These are phyloP conservation scores for Dicyrtomina minuta DNA, from an alignment of 2,888 invertebrate species.

Conservation along the genomic window DNA sequence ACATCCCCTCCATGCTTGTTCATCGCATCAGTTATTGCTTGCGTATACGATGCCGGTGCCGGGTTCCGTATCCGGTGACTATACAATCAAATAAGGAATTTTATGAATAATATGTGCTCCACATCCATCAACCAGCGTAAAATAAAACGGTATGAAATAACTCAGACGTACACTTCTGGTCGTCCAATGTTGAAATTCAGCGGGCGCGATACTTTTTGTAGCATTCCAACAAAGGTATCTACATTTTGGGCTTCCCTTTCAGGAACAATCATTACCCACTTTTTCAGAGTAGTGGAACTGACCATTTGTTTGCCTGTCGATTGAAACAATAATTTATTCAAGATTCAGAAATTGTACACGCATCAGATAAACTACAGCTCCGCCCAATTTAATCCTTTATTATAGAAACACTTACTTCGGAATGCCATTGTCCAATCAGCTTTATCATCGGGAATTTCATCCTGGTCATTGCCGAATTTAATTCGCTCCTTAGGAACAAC, in stretches of 20 bases:
- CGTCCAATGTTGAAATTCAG: slow-evolving; percentile 41
- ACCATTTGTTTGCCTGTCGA: slow-evolving; percentile 7
- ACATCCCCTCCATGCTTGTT: slow-evolving; percentile 2
- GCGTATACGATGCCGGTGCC: background rate
- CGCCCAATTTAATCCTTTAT: no score
- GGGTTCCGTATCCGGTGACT: slow-evolving; percentile 11
- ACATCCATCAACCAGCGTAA: background rate
- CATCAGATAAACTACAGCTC: no score
- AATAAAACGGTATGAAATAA: slow-evolving; percentile 8
- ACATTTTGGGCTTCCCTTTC: slow-evolving; percentile 34
- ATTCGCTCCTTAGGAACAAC: slow-evolving; percentile 68
- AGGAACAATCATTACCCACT: slow-evolving; percentile 48
- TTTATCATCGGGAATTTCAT: slow-evolving; percentile 60
- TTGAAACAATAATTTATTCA: no score
- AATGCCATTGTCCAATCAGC: slow-evolving; percentile 72
- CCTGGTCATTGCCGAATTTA: slow-evolving; percentile 44
- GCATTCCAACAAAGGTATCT: slow-evolving; percentile 36
- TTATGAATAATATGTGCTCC: background rate
- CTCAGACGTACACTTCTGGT: slow-evolving; percentile 33
- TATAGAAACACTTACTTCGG: slow-evolving; percentile 36
- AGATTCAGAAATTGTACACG: no score
- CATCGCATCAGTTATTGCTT: slow-evolving; percentile 12
- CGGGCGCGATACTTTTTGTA: slow-evolving; percentile 38
- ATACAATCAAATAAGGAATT: background rate
- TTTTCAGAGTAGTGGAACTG: slow-evolving; percentile 46